These are phyloP conservation scores for Lingula anatina DNA, from an alignment of 2,888 invertebrate genomes.

Conservation along the genomic window DNA sequence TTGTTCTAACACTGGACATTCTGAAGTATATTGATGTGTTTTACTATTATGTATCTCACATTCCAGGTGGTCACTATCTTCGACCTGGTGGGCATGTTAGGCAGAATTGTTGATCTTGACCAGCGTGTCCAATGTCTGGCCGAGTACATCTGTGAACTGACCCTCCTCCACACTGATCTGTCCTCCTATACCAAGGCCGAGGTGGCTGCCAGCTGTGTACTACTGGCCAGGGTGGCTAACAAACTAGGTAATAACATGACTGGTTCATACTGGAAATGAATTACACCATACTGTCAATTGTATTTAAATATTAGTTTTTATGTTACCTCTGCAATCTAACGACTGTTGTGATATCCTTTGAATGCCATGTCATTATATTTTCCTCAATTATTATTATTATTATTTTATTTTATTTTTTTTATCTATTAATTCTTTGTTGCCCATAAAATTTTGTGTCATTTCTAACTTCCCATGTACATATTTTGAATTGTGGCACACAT, in stretches of 20 bases:
- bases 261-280: too few species aligned
- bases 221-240: conserved; percentile 34
- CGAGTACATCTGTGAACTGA: conserved; percentile 44
- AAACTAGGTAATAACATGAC: conserved; percentile 30
- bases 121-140: conserved; percentile 24
- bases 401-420: too few species aligned
- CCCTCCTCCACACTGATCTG: conserved; percentile 44
- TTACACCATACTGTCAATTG: too few species aligned
- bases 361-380: too few species aligned
- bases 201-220: conserved; percentile 39
- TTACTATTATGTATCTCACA: neutral
- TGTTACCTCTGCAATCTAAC: too few species aligned
- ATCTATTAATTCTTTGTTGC: too few species aligned
- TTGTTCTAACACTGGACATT: neutral
- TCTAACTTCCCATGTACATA: too few species aligned
- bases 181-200: conserved; percentile 39
- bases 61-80: conserved; percentile 31
- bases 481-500: too few species aligned
- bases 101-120: conserved; percentile 17
- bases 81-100: conserved; percentile 38
- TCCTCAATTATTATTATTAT: too few species aligned
- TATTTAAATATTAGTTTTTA: too few species aligned
- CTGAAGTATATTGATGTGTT: neutral
- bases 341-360: too few species aligned
- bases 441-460: too few species aligned